Evolutionary conservation across 2,797 vertebrate genomes (phyloP), one percentile per base, ranked within the genome.

Genomic region (Sebastolobus altivelis): DNA sequence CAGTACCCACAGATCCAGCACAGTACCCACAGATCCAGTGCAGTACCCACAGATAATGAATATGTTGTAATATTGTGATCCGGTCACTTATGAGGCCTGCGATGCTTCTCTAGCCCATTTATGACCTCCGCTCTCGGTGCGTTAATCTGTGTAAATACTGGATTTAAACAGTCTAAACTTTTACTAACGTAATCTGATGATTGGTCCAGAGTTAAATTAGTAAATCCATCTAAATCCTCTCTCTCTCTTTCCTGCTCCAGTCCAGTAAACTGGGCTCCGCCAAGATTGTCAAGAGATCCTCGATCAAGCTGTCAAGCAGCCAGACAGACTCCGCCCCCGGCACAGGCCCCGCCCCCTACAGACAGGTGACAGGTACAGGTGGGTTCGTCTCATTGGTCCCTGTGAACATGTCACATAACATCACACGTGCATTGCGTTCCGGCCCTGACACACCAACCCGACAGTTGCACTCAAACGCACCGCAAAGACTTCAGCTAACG

Each of bases 211-310:
- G 59, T 61, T 20, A 4, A 52, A n/a, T 52, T n/a, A 52, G 49
- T 52, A 65, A 65, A 43, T 18, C 20, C 11, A 59, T 37, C 9
- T 10, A 6, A 46, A 46, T 6, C 6, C 43, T 65, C 52, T 66
- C 8, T 63, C 52, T 66, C 49, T 54, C 20, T 69, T 9, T 27
- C 12, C 18, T 11, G 0, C 52, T 37, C 22, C 85, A 96, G 96
- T 93, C 95, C 18, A 92, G 92, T 85, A 96, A 94, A 94, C 68
- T 69, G 13, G 77, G 75, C 13, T 87, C 93, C 35, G 81, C 87
- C 12, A 96, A 94, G 84, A 85, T 85, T 1, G 86, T 90, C 8
- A 95, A 95, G 81, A 93, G 94, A 81, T 80, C 93, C 10, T 93
- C 94, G 11, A 83, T 74, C 69, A 95, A 93, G 82, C 72, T 90